Evolutionary conservation across 2,888 invertebrate species (phyloP).

Genomic region (Hartigia nigra): DNA sequence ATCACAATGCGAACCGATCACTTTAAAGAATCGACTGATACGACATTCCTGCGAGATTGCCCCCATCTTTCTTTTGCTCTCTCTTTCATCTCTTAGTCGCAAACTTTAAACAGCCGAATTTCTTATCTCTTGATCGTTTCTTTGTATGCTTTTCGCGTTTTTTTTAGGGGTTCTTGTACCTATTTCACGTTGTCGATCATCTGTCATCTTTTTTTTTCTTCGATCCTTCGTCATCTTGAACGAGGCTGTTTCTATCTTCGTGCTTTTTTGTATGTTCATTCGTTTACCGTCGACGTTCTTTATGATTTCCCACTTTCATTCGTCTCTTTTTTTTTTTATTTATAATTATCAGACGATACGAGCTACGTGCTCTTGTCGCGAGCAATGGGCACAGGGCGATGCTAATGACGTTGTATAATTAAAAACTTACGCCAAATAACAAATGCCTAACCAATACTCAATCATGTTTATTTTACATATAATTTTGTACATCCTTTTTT

Average conservation of each 20-base stretch:
- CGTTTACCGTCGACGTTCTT: not conserved
- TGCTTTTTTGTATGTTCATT: not conserved
- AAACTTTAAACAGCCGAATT: not conserved
- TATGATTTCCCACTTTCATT: not conserved
- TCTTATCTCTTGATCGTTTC: not conserved
- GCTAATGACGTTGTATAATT: not conserved
- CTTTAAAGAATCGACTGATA: not conserved
- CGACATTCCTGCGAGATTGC: slow-evolving; percentile 20
- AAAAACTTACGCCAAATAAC: slow-evolving; percentile 7
- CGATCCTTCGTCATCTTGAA: not conserved
- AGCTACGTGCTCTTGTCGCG: not conserved
- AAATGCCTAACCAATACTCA: slow-evolving; percentile 4
- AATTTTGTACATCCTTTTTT: not conserved
- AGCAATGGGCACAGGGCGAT: not conserved
- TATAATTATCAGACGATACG: not conserved
- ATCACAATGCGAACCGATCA: not conserved
- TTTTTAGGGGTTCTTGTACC: not conserved
- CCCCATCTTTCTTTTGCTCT: not conserved
- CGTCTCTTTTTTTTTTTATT: not conserved
- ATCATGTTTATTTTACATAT: not conserved
- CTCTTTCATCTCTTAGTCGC: not conserved
- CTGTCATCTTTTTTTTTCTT: too few relatives aligned
- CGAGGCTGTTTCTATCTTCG: too few relatives aligned
- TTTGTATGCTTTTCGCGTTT: not conserved
- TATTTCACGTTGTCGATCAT: not conserved